Percentiles rank a stretch among this genome's conserved stretches.
These are phyloP conservation scores for Cantharis nigra DNA, from an alignment of 2,888 invertebrate genomes.

Conservation along the genomic window DNA sequence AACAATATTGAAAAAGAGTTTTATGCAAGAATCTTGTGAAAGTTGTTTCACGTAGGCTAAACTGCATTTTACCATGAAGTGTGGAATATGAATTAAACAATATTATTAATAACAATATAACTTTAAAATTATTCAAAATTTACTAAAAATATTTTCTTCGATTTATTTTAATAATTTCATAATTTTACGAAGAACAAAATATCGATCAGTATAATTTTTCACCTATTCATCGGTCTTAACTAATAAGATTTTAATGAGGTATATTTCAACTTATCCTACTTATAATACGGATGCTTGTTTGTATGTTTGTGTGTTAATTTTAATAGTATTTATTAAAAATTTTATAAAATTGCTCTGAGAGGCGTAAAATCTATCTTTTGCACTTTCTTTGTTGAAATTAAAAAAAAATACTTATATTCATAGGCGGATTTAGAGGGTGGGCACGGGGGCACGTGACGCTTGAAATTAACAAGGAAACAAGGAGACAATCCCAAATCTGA, in stretches of 20 bases:
- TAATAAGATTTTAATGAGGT: neutral
- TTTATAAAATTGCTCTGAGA: neutral
- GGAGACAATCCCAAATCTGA: too few relatives aligned
- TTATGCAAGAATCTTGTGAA: constrained; percentile 28
- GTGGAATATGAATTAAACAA: neutral
- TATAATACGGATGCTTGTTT: neutral
- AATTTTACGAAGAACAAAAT: too few relatives aligned
- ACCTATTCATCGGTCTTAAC: neutral
- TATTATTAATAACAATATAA: neutral
- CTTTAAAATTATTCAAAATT: neutral
- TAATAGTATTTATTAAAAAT: neutral
- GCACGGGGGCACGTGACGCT: too few relatives aligned
- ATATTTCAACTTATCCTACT: neutral
- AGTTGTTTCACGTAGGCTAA: constrained; percentile 9
- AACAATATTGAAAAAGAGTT: constrained; percentile 3
- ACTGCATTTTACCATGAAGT: neutral
- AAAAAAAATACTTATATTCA: too few relatives aligned
- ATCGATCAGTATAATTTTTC: too few relatives aligned
- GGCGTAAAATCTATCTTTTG: neutral
- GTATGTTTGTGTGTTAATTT: neutral
- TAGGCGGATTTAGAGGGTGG: too few relatives aligned
- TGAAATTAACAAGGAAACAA: too few relatives aligned
- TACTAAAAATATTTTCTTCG: neutral
- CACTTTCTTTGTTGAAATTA: neutral
- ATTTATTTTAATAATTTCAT: neutral